Percentiles rank a stretch among this genome's conserved stretches.
Conservation (phyloP, 2,888 invertebrate genomes). For the Cephalotes varians region DNA sequence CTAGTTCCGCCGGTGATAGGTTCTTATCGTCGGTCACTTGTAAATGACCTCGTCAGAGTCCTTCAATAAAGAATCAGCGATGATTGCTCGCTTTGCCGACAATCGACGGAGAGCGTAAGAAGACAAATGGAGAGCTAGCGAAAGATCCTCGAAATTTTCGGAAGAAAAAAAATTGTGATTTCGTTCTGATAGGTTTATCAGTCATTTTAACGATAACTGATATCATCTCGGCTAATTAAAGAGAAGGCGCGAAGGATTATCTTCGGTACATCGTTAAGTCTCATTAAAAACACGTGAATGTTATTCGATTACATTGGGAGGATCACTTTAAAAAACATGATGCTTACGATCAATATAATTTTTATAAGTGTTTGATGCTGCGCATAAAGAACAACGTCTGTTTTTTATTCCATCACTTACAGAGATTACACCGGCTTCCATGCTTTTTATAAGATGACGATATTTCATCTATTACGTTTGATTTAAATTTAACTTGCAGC, state of each 20-base stretch:
- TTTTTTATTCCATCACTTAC: background rate
- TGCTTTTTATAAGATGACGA: background rate
- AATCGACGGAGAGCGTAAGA: background rate
- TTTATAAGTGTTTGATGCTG: background rate
- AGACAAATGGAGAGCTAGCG: background rate
- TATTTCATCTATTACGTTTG: background rate
- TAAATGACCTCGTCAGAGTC: slow-evolving; percentile 31
- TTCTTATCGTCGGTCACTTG: slow-evolving; percentile 33
- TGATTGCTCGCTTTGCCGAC: slow-evolving; percentile 9
- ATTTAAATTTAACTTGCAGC: background rate
- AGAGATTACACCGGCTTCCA: background rate
- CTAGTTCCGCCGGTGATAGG: background rate
- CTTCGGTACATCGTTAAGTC: background rate
- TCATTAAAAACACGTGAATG: background rate
- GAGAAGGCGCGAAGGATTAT: background rate
- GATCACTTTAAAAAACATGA: background rate
- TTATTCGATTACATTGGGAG: background rate
- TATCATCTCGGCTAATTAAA: slow-evolving; percentile 1
- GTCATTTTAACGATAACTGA: background rate
- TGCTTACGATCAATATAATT: background rate
- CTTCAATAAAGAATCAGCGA: slow-evolving; percentile 27
- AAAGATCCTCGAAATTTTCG: slow-evolving; percentile 5
- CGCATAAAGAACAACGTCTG: background rate
- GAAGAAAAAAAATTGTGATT: slow-evolving; percentile 26
- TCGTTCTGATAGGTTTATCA: slow-evolving; percentile 28